phyloP scores from a whole-genome alignment of 1,140 invertebrate species.

The Phymorhynchus buccinoides region DNA sequence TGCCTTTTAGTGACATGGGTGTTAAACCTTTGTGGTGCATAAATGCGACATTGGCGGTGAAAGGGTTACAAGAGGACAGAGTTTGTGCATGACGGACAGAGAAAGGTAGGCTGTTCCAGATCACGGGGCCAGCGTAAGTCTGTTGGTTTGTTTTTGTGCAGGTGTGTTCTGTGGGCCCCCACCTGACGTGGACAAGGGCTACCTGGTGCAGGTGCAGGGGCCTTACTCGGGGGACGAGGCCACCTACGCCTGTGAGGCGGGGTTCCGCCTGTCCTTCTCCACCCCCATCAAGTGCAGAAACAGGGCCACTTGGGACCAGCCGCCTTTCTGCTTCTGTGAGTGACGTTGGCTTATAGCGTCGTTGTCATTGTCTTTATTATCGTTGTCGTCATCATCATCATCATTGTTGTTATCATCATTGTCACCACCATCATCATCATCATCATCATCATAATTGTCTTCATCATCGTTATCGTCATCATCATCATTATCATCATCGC shows the following conservation, averaged over 20 bases:
- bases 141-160: too few relatives aligned
- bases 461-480: not conserved
- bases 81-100: too few relatives aligned
- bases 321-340: conserved; percentile 46
- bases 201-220: conserved; percentile 38
- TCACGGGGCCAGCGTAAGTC: too few relatives aligned
- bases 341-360: not conserved
- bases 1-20: too few relatives aligned
- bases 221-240: conserved; percentile 42
- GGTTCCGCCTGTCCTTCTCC: conserved; percentile 35
- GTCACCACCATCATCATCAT: not conserved
- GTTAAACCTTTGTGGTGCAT: too few relatives aligned
- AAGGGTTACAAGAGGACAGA: too few relatives aligned
- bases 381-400: not conserved
- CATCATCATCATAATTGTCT: too few relatives aligned
- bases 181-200: conserved; percentile 41
- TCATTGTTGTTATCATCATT: not conserved
- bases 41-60: too few relatives aligned
- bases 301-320: conserved; percentile 42
- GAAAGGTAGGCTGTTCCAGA: too few relatives aligned
- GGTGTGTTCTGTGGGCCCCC: conserved; percentile 47
- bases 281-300: conserved; percentile 42
- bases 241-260: conserved; percentile 43
- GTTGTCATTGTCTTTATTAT: not conserved
- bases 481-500: conserved; percentile 1